These are phyloP conservation scores for Adela reaumurella DNA, from an alignment of 2,888 invertebrate genomes.

Conservation along the genomic window DNA sequence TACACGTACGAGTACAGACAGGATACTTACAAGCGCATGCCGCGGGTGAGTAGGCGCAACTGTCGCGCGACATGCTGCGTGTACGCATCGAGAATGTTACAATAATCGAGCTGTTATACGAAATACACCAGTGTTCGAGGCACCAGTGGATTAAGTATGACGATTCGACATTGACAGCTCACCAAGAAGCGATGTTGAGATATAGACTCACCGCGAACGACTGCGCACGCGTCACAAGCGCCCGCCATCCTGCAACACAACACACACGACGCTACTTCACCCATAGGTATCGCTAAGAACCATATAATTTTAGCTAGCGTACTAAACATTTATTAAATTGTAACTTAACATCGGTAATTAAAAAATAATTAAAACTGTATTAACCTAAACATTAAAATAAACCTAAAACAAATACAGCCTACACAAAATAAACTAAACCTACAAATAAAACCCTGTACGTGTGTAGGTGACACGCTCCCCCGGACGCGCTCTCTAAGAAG, in stretches of 20 bases:
- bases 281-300: too few species aligned
- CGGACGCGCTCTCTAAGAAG: too few species aligned
- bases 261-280: background rate
- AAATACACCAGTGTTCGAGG: slow-evolving; percentile 23
- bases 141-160: background rate
- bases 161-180: slow-evolving; percentile 11
- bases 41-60: slow-evolving; percentile 19
- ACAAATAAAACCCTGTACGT: too few species aligned
- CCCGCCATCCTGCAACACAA: slow-evolving; percentile 3
- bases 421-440: too few species aligned
- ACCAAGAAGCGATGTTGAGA: slow-evolving; percentile 47
- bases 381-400: too few species aligned
- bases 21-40: slow-evolving; percentile 37
- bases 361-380: too few species aligned
- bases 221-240: slow-evolving; percentile 15
- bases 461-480: too few species aligned
- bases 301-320: too few species aligned
- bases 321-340: too few species aligned
- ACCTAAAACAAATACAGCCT: too few species aligned
- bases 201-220: slow-evolving; percentile 48
- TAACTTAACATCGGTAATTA: too few species aligned
- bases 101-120: background rate
- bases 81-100: background rate
- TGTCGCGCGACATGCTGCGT: too few species aligned
- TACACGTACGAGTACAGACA: slow-evolving; percentile 10